Evolutionary conservation across 2,797 vertebrate species (phyloP).

Genomic region (Euthynnus affinis): DNA sequence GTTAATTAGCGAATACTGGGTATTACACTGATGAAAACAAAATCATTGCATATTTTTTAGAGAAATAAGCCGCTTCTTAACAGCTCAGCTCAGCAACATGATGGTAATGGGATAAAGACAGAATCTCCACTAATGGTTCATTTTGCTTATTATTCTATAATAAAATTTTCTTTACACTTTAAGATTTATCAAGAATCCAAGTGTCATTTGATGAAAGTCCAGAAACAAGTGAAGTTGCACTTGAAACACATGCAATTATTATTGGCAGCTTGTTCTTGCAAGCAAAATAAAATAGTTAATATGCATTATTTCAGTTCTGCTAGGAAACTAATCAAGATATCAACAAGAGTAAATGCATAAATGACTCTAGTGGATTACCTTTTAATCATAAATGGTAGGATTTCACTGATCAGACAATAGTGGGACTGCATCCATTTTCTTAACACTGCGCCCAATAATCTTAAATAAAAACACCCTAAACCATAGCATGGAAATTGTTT

Average conservation of each 20-base stretch:
- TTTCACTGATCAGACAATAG: neutral
- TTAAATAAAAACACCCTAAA: neutral
- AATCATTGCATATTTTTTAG: neutral
- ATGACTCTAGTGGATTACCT: neutral
- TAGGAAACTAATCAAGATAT: neutral
- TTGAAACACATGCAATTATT: neutral
- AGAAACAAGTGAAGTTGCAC: neutral
- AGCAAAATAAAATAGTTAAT: neutral
- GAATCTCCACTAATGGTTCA: no score
- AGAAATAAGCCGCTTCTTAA: neutral
- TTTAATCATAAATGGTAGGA: neutral
- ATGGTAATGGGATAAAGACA: neutral
- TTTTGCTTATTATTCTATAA: no score
- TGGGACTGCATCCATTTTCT: neutral
- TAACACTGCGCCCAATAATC: neutral
- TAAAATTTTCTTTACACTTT: neutral
- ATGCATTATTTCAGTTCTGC: neutral
- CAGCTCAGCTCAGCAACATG: constrained; percentile 1
- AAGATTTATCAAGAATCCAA: neutral
- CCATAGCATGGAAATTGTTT: neutral
- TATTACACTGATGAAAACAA: neutral
- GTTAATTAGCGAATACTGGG: neutral
- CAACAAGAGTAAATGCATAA: neutral
- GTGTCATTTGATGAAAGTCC: neutral
- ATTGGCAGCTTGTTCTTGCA: neutral